Conservation (phyloP, 2,113 vertebrate genomes). For the Heterotis niloticus region DNA sequence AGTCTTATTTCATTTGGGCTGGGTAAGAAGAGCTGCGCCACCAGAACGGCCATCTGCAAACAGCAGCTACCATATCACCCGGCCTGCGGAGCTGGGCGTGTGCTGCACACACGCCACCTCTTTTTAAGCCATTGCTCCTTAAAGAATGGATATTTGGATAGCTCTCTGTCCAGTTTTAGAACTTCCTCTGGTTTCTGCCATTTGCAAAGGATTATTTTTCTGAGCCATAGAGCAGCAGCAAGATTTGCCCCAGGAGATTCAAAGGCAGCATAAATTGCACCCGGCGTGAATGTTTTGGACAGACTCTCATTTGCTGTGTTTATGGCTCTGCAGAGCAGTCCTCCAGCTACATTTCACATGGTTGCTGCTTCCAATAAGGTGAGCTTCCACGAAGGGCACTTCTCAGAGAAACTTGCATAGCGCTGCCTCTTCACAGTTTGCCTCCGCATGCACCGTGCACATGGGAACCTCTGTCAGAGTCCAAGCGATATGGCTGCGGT, state of each 20-base stretch:
- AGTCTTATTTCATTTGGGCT: not conserved
- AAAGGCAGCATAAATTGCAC: not conserved
- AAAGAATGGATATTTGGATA: not conserved
- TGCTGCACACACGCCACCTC: not conserved
- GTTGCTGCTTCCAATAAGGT: not conserved
- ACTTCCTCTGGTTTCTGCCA: slow-evolving; percentile 7
- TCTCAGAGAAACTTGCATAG: not conserved
- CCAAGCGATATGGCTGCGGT: not conserved
- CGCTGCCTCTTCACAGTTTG: not conserved
- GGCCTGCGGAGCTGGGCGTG: not conserved
- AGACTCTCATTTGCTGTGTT: not conserved
- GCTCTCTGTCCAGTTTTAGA: not conserved
- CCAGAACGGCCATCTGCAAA: not conserved
- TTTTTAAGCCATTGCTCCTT: too few relatives aligned
- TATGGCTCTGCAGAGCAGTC: not conserved
- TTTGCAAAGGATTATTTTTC: not conserved
- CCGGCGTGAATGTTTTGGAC: not conserved
- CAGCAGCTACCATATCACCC: too few relatives aligned
- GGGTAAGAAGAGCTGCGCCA: not conserved
- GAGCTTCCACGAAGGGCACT: not conserved
- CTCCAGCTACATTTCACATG: not conserved
- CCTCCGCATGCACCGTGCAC: not conserved
- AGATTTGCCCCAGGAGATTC: not conserved
- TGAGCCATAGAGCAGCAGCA: not conserved
- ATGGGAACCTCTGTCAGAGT: not conserved